These are phyloP conservation scores for Oligia latruncula DNA, from an alignment of 2,888 invertebrate species.

Conservation along the genomic window DNA sequence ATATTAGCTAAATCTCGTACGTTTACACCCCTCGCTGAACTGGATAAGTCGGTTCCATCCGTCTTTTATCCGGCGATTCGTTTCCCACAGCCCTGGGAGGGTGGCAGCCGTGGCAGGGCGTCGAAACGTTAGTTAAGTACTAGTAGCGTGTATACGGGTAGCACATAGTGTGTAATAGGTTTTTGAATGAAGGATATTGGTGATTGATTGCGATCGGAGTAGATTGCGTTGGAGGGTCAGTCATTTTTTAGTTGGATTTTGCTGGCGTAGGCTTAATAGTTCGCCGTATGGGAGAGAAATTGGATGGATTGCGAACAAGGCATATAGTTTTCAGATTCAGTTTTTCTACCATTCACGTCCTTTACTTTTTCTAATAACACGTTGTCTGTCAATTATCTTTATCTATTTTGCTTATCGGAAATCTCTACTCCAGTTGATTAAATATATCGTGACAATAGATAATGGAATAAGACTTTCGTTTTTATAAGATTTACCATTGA, in stretches of 20 bases:
- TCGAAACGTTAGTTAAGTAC: constrained; percentile 70
- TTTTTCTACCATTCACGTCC: background rate
- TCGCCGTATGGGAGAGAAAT: constrained; percentile 17
- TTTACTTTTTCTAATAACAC: background rate
- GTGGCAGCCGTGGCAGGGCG: constrained; percentile 66
- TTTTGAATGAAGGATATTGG: constrained; percentile 65
- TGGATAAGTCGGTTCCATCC: constrained; percentile 84
- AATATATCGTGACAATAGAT: constrained; percentile 44
- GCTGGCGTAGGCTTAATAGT: constrained; percentile 27
- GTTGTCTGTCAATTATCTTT: background rate
- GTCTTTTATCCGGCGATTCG: constrained; percentile 85
- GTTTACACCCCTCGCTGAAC: constrained; percentile 78
- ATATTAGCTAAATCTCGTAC: constrained; percentile 88
- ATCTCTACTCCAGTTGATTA: constrained; percentile 50
- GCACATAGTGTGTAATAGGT: constrained; percentile 57
- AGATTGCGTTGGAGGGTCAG: constrained; percentile 51
- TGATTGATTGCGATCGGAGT: constrained; percentile 66
- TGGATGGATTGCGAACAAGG: constrained; percentile 5
- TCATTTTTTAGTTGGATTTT: constrained; percentile 46
- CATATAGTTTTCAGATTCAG: background rate
- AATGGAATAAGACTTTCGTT: constrained; percentile 47
- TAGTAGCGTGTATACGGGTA: constrained; percentile 47
- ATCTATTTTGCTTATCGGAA: constrained; percentile 28
- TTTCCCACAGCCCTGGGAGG: constrained; percentile 72
- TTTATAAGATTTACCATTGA: constrained; percentile 72